Percentiles rank a stretch among this genome's conserved stretches.
Conservation (phyloP, 2,888 invertebrate species). For the Pollenia amentaria region DNA sequence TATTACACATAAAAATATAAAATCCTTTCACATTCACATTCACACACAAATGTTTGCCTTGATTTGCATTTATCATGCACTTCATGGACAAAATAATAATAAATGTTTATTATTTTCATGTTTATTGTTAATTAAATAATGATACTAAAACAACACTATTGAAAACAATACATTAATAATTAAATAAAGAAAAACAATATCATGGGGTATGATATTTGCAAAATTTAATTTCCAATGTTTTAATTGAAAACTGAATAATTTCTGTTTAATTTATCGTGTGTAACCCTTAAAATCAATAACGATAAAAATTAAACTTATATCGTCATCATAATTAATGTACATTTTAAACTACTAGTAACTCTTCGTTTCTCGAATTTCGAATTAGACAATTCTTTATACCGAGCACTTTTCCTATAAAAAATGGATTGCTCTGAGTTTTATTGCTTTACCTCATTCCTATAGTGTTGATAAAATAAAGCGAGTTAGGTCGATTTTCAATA, state of each 20-base stretch:
- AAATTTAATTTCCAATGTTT: neutral
- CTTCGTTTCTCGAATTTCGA: too few relatives aligned
- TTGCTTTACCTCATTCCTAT: too few relatives aligned
- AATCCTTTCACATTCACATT: neutral
- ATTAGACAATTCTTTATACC: too few relatives aligned
- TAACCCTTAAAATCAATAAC: neutral
- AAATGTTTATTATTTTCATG: neutral
- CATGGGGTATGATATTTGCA: too few relatives aligned
- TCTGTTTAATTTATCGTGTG: neutral
- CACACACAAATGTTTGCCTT: neutral
- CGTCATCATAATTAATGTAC: neutral
- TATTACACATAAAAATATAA: too few relatives aligned
- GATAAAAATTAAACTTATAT: slow-evolving; percentile 3
- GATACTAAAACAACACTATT: neutral
- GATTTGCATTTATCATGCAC: too few relatives aligned
- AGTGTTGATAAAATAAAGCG: too few relatives aligned
- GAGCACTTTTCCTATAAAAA: too few relatives aligned
- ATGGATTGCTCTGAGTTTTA: too few relatives aligned
- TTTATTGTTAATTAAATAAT: slow-evolving; percentile 2
- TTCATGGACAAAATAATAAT: neutral
- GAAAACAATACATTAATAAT: slow-evolving; percentile 6
- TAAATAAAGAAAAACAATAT: neutral
- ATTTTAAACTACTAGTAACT: neutral
- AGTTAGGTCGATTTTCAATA: too few relatives aligned
- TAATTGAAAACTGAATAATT: neutral